Percentiles rank a stretch among this genome's conserved stretches.
phyloP scores from a whole-genome alignment of 1,140 invertebrate genomes.

The Tetramorium alpestre region DNA sequence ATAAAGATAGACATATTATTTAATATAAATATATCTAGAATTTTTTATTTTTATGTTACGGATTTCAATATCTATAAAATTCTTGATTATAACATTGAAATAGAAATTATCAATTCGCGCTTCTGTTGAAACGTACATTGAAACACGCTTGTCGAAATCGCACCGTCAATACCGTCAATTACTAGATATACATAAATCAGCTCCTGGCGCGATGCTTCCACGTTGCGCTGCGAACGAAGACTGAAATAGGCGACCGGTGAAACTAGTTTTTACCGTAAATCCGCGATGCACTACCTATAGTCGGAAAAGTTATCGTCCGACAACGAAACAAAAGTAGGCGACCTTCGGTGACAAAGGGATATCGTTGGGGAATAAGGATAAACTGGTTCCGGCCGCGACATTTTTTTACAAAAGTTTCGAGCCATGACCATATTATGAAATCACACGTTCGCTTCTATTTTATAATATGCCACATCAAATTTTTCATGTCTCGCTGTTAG shows the following conservation, averaged over 20 bases:
- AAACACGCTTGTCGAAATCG: conserved; percentile 51
- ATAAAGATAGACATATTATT: no score
- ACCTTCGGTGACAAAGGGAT: conserved; percentile 70
- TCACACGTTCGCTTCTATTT: background rate
- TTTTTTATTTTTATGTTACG: background rate
- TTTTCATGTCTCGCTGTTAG: background rate
- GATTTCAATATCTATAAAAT: background rate
- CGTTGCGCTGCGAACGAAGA: conserved; percentile 65
- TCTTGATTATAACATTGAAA: conserved; percentile 46
- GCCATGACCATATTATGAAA: conserved; percentile 1
- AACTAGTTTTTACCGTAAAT: conserved; percentile 84
- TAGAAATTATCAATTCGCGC: background rate
- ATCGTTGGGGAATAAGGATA: conserved; percentile 53
- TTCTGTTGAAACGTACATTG: conserved; percentile 6
- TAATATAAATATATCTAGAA: background rate
- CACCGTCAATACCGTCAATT: conserved; percentile 56
- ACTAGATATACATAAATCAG: conserved; percentile 59
- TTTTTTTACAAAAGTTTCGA: conserved; percentile 23
- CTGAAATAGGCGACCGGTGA: conserved; percentile 78
- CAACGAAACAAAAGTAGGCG: conserved; percentile 59
- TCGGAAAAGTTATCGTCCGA: conserved; percentile 65
- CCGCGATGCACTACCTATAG: conserved; percentile 51
- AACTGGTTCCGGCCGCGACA: conserved; percentile 15
- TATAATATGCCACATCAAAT: background rate
- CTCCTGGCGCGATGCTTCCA: conserved; percentile 57